Percentiles rank a stretch among this genome's conserved stretches.
phyloP scores from a whole-genome alignment of 2,888 invertebrate species.

The Pseudococcus jackbeardsleyi region DNA sequence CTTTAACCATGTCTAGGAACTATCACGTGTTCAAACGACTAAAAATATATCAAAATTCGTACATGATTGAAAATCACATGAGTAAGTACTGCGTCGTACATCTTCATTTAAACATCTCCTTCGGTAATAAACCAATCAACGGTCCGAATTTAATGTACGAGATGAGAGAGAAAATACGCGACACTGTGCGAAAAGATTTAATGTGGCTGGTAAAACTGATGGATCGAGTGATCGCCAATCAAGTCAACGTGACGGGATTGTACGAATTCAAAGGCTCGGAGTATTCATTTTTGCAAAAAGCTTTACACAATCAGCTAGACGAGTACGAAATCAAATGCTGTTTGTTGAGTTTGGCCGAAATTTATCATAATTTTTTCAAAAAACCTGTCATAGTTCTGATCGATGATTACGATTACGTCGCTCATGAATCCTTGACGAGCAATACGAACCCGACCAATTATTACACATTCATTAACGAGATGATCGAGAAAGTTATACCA shows the following conservation, averaged over 20 bases:
- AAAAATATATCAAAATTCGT: neutral
- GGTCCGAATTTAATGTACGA: neutral
- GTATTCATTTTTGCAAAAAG: neutral
- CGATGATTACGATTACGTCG: slow-evolving; percentile 28
- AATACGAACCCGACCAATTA: neutral
- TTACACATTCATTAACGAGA: slow-evolving; percentile 10
- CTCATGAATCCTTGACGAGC: neutral
- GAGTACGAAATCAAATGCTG: neutral
- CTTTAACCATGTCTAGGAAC: slow-evolving; percentile 1
- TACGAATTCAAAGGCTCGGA: slow-evolving; percentile 15
- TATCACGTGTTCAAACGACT: neutral
- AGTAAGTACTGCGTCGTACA: neutral
- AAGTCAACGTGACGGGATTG: neutral
- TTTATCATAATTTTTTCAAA: neutral
- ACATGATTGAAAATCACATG: neutral
- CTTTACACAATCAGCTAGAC: neutral
- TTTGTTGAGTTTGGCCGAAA: neutral
- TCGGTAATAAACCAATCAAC: neutral
- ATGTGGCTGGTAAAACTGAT: neutral
- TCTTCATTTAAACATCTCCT: neutral
- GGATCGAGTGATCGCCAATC: neutral
- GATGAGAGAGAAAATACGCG: neutral
- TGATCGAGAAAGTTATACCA: neutral
- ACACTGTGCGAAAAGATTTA: neutral
- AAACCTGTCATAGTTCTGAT: slow-evolving; percentile 11